Evolutionary conservation across 1,140 invertebrate species (phyloP).

Genomic region (Megalopta genalis): DNA sequence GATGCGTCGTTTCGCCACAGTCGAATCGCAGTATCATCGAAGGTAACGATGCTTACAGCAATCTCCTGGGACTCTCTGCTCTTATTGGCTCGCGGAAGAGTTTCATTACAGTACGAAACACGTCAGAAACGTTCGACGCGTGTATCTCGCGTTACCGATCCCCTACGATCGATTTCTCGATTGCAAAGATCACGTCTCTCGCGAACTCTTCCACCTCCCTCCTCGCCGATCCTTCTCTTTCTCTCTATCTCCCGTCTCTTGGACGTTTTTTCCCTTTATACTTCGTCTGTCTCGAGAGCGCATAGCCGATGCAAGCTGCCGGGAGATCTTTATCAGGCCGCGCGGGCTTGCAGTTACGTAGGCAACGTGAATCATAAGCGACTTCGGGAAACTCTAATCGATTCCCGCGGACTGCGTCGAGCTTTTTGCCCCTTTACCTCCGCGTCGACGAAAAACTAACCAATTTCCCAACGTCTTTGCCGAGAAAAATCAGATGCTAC

Average conservation of each 20-base stretch:
- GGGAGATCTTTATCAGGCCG: slow-evolving; percentile 43
- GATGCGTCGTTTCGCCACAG: slow-evolving; percentile 17
- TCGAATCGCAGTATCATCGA: slow-evolving; percentile 36
- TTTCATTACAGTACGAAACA: slow-evolving; percentile 50
- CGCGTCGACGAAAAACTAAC: background rate
- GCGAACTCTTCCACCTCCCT: slow-evolving; percentile 26
- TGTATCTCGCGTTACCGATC: slow-evolving; percentile 41
- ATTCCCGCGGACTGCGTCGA: slow-evolving; percentile 17
- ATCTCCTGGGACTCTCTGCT: background rate
- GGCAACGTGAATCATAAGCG: slow-evolving; percentile 48
- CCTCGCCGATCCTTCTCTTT: background rate
- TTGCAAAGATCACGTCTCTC: slow-evolving; percentile 45
- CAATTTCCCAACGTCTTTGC: background rate
- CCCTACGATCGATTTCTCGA: slow-evolving; percentile 48
- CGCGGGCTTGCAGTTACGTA: slow-evolving; percentile 42
- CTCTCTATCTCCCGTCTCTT: background rate
- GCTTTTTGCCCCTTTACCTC: slow-evolving; percentile 8
- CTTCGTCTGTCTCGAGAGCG: slow-evolving; percentile 33
- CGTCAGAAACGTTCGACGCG: slow-evolving; percentile 38
- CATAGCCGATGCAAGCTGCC: slow-evolving; percentile 47
- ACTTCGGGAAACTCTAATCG: slow-evolving; percentile 41
- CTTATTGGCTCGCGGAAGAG: slow-evolving; percentile 16
- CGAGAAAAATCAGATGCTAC: background rate
- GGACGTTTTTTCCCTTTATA: slow-evolving; percentile 23
- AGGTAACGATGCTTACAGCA: slow-evolving; percentile 31